Percentiles rank a stretch among this genome's conserved stretches.
Evolutionary conservation across 2,888 invertebrate species (phyloP).

Genomic region (Microdon myrmicae): DNA sequence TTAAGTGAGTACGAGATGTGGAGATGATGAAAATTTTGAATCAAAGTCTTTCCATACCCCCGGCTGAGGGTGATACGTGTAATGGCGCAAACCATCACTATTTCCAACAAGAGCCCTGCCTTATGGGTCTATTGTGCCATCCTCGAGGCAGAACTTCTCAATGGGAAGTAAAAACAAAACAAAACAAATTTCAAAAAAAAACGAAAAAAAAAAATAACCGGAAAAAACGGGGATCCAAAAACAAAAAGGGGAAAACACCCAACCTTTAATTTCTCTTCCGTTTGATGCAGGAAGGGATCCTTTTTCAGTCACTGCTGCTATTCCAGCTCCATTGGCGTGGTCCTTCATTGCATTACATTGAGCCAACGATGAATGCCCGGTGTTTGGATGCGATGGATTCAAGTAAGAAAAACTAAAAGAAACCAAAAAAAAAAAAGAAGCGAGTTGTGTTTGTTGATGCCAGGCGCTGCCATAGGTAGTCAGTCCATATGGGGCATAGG

Average conservation of each 20-base stretch:
- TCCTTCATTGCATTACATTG: slow-evolving; percentile 26
- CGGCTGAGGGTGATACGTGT: slow-evolving; percentile 15
- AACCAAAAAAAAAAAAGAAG: no score
- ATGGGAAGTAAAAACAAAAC: slow-evolving; percentile 8
- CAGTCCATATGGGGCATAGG: no score
- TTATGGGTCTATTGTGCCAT: slow-evolving; percentile 28
- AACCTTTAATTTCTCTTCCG: slow-evolving; percentile 49
- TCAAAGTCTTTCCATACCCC: slow-evolving; percentile 39
- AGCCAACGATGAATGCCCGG: slow-evolving; percentile 39
- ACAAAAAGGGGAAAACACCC: no score
- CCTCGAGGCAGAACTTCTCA: slow-evolving; percentile 31
- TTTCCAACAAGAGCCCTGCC: slow-evolving; percentile 2
- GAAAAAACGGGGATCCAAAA: no score
- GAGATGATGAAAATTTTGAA: slow-evolving; percentile 43
- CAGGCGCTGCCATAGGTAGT: no score
- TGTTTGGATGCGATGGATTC: no score
- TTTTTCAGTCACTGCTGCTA: slow-evolving; percentile 4
- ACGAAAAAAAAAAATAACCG: no score
- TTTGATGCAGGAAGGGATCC: slow-evolving; percentile 38
- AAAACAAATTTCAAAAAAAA: slow-evolving; percentile 21
- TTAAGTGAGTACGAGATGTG: slow-evolving; percentile 37
- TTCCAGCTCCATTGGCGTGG: slow-evolving; percentile 2
- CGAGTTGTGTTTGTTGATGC: no score
- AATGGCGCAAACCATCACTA: slow-evolving; percentile 29
- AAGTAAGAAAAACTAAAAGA: no score